A percentile compares a stretch with the other conserved stretches of the same genome.
Evolutionary conservation across 2,888 invertebrate species (phyloP).

Genomic region (Mechanitis mazaeus): DNA sequence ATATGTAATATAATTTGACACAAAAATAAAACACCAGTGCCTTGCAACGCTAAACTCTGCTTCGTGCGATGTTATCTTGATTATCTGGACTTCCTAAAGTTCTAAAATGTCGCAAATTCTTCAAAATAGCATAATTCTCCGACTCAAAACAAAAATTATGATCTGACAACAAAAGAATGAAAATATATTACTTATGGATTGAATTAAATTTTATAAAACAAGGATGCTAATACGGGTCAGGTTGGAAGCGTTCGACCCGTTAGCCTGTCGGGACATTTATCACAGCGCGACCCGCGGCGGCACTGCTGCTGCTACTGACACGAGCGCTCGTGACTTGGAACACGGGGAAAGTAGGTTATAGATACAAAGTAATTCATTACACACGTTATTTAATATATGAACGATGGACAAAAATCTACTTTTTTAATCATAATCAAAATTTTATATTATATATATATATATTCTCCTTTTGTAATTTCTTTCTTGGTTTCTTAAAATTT

Average conservation of each 20-base stretch:
- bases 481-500: not conserved
- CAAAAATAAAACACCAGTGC: too few relatives aligned
- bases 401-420: too few relatives aligned
- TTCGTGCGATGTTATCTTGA: too few relatives aligned
- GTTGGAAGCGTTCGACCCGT: constrained; percentile 16
- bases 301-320: constrained; percentile 1
- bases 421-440: too few relatives aligned
- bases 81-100: too few relatives aligned
- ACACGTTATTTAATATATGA: not conserved
- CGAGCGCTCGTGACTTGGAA: not conserved
- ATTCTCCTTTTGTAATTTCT: not conserved
- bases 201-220: not conserved
- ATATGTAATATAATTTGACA: not conserved
- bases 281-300: constrained; percentile 7
- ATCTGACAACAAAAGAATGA: too few relatives aligned
- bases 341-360: constrained; percentile 5
- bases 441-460: not conserved
- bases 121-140: too few relatives aligned
- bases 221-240: constrained; percentile 12
- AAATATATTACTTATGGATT: not conserved
- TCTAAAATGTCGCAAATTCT: too few relatives aligned
- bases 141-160: too few relatives aligned
- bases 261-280: constrained; percentile 24
- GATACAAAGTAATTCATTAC: not conserved
- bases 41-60: too few relatives aligned